phyloP scores from a whole-genome alignment of 2,113 vertebrate genomes.

The Caranx ignobilis region DNA sequence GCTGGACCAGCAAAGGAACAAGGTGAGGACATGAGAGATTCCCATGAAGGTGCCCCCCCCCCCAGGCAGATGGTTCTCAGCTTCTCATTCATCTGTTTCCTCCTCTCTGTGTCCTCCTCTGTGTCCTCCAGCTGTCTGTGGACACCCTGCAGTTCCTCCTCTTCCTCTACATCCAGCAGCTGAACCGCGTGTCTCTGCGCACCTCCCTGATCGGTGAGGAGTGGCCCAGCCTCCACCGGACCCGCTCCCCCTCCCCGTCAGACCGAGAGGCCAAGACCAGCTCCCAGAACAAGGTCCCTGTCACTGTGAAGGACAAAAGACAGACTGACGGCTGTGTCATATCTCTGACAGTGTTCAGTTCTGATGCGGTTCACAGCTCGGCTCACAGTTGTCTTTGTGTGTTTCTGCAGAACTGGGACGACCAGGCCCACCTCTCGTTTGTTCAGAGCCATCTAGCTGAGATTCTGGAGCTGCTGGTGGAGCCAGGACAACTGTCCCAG shows the following conservation, averaged over 20 bases:
- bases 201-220: constrained; percentile 93
- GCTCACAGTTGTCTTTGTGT: constrained; percentile 4
- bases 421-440: constrained; percentile 91
- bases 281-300: constrained; percentile 89
- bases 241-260: constrained; percentile 78
- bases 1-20: constrained; percentile 88
- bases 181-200: constrained; percentile 92
- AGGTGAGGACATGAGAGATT: constrained; percentile 78
- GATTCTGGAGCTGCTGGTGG: constrained; percentile 91
- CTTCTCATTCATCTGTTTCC: background rate
- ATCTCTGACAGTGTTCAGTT: background rate
- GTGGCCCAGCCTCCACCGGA: constrained; percentile 89
- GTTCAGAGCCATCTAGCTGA: constrained; percentile 89
- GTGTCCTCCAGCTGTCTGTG: constrained; percentile 87
- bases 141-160: constrained; percentile 96
- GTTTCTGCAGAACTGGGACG: constrained; percentile 92
- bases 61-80: background rate
- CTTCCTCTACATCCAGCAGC: constrained; percentile 94
- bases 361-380: background rate
- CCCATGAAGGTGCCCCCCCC: background rate
- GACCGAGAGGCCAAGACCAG: constrained; percentile 85
- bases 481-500: constrained; percentile 88
- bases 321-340: background rate
- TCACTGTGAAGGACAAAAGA: background rate
- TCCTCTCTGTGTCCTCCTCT: background rate